phyloP scores from a whole-genome alignment of 2,888 invertebrate genomes.

The Molorchus minor region DNA sequence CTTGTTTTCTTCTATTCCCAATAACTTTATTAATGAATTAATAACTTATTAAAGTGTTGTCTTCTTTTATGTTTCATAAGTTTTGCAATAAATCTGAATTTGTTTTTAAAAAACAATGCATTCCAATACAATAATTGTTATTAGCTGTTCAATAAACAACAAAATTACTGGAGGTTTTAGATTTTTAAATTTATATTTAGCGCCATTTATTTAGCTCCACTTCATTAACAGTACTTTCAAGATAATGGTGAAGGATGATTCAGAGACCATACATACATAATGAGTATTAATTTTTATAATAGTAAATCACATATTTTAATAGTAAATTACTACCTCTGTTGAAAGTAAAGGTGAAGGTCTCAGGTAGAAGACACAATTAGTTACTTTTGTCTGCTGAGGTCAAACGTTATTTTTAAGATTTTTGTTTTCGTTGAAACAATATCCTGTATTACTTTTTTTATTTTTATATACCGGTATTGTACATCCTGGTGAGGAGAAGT shows the following conservation, averaged over 20 bases:
- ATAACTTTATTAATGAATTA: no score
- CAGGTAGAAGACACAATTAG: not conserved
- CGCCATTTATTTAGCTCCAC: no score
- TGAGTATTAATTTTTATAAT: not conserved
- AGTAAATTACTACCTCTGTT: not conserved
- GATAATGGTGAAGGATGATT: not conserved
- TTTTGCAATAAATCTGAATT: no score
- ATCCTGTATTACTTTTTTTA: not conserved
- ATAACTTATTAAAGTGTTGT: no score
- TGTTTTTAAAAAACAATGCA: no score
- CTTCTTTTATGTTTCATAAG: no score
- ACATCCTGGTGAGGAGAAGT: not conserved
- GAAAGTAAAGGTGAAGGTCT: not conserved
- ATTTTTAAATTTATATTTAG: no score
- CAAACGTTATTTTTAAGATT: not conserved
- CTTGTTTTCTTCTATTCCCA: no score
- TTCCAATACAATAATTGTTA: no score
- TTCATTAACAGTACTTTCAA: no score
- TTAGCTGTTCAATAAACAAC: no score
- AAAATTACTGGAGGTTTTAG: no score
- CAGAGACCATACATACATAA: not conserved
- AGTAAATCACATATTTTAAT: not conserved
- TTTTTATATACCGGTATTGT: not conserved
- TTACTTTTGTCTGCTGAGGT: not conserved
- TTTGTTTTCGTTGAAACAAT: not conserved